Evolutionary conservation across 1,140 invertebrate genomes (phyloP).

Genomic region (Pseudomyrmex dendroicus): DNA sequence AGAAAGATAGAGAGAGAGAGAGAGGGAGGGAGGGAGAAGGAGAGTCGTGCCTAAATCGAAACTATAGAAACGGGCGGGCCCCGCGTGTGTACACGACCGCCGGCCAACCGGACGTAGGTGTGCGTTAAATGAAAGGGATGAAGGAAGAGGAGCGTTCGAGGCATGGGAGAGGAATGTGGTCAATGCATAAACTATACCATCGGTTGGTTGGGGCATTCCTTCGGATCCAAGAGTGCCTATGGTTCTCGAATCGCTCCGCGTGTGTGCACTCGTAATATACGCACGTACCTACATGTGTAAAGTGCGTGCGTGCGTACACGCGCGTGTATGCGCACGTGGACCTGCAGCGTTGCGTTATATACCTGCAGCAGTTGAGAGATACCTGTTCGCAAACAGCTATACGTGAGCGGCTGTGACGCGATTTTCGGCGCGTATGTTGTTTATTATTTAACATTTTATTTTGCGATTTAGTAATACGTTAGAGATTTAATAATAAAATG

Average conservation of each 20-base stretch:
- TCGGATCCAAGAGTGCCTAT: slow-evolving; percentile 77
- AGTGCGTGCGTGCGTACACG: slow-evolving; percentile 7
- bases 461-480: too few relatives aligned
- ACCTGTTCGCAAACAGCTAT: slow-evolving; percentile 28
- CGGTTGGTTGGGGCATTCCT: slow-evolving; percentile 79
- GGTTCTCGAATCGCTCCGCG: slow-evolving; percentile 74
- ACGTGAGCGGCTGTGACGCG: slow-evolving; percentile 31
- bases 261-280: slow-evolving; percentile 59
- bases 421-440: slow-evolving; percentile 20
- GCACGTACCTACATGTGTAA: background rate
- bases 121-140: slow-evolving; percentile 78
- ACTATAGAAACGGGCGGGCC: slow-evolving; percentile 65
- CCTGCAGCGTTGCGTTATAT: slow-evolving; percentile 15
- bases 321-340: background rate
- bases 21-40: background rate
- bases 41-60: slow-evolving; percentile 59
- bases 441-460: too few relatives aligned
- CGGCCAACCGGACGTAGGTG: slow-evolving; percentile 71
- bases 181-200: slow-evolving; percentile 84
- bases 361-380: slow-evolving; percentile 15
- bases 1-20: background rate
- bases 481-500: too few relatives aligned
- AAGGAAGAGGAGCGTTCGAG: slow-evolving; percentile 79
- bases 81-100: slow-evolving; percentile 25
- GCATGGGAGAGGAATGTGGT: slow-evolving; percentile 84